Evolutionary conservation across 1,140 invertebrate species (phyloP), one percentile per base, ranked within the genome.

Genomic region (Tetramorium simillimum): DNA sequence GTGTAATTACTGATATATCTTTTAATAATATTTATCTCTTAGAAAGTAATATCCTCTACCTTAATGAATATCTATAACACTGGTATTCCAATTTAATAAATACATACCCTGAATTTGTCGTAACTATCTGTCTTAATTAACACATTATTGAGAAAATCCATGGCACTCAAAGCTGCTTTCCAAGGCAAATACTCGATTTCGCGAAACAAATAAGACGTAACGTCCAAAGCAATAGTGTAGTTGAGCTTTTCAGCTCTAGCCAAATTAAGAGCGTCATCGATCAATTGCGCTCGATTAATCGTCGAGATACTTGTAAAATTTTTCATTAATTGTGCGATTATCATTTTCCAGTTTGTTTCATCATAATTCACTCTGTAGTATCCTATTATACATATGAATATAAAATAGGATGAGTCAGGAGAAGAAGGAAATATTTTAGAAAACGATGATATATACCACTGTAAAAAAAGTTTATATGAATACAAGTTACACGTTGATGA

Each of bases 321-420:
- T 1, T 93, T 88, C 72, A 96, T 96, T 10, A 98, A 93, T 84
- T 98, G 96, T 9, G 96, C 94, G 0, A 96, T 97, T 7, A 98
- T 95, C 82, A 98, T 92, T 62, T 97, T 93, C 98, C 98, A 98
- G 92, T 98, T 98, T 10, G 94, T 93, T 40, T 95, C 90, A 87
- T 98, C 98, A 91, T 98, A 98, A 93, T 98, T 98, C 1, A 98
- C 97, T 58, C 97, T 96, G 92, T 98, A 98, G 89, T 97, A 98
- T 37, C 97, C 97, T 96, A 49, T 56, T 12, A 33, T 33, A 33
- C 28, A 33, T 33, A 33, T 33, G 2, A 33, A 33, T 33, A 33
- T 33, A 33, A 33, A 33, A 33, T 33, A 46, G 28, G 28, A 33
- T 33, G 2, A 33, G 28, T 33, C 28, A 33, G 2, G 28, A 33